These are phyloP conservation scores for Drosophila albomicans DNA, from an alignment of 1,140 invertebrate genomes.

Conservation along the genomic window DNA sequence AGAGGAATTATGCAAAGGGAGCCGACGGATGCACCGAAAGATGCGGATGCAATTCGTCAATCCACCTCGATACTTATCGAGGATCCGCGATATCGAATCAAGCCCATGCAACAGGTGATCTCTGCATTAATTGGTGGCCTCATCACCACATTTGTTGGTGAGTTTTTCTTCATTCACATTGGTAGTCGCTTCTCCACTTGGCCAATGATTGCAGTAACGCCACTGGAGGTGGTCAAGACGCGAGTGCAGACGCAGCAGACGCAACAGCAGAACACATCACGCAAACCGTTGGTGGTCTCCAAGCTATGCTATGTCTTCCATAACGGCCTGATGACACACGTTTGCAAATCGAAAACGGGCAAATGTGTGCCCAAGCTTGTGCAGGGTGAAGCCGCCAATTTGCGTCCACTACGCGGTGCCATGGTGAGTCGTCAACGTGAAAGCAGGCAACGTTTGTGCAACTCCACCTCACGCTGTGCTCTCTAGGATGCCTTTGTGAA, in stretches of 20 bases:
- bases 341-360: slow-evolving; percentile 89
- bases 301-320: slow-evolving; percentile 98
- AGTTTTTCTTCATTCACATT: slow-evolving; percentile 69
- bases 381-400: slow-evolving; percentile 85
- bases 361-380: slow-evolving; percentile 87
- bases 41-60: slow-evolving; percentile 33
- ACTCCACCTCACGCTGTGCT: not conserved
- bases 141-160: slow-evolving; percentile 95
- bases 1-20: slow-evolving; percentile 34
- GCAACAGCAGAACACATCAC: slow-evolving; percentile 91
- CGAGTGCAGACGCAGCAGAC: slow-evolving; percentile 97
- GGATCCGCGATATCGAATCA: slow-evolving; percentile 91
- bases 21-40: not conserved
- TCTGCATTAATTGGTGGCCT: slow-evolving; percentile 95
- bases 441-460: not conserved
- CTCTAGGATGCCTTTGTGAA: slow-evolving; percentile 97
- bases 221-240: slow-evolving; percentile 99
- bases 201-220: slow-evolving; percentile 91
- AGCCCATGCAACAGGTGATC: slow-evolving; percentile 94
- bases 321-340: slow-evolving; percentile 99
- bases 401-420: slow-evolving; percentile 94
- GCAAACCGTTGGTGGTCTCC: slow-evolving; percentile 95
- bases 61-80: slow-evolving; percentile 79
- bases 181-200: not conserved
- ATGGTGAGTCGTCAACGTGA: slow-evolving; percentile 87